A percentile compares a stretch with the other conserved stretches of the same genome.
Evolutionary conservation across 2,888 invertebrate genomes (phyloP).

Genomic region (Platycheirus albimanus): DNA sequence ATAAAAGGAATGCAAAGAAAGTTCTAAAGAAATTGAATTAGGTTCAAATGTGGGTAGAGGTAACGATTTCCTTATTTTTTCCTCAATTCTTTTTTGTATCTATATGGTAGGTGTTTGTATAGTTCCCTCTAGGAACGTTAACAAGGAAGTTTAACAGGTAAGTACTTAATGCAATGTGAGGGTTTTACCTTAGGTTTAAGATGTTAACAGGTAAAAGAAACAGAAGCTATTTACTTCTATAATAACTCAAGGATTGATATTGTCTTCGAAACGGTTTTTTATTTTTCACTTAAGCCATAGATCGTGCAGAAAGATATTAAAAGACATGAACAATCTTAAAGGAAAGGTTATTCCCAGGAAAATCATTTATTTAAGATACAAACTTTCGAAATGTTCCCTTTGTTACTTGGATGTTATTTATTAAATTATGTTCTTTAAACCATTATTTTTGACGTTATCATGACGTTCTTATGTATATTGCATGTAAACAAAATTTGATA

Average conservation of each 20-base stretch:
- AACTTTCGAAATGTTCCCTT: too few species aligned
- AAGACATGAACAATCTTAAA: too few species aligned
- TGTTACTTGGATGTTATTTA: too few species aligned
- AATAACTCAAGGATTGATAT: not conserved
- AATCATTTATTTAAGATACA: too few species aligned
- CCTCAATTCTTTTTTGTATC: not conserved
- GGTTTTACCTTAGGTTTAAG: not conserved
- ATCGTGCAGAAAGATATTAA: too few species aligned
- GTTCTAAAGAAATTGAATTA: slow-evolving; percentile 73
- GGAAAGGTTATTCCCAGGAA: too few species aligned
- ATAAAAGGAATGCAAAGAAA: slow-evolving; percentile 46
- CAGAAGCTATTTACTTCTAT: slow-evolving; percentile 13
- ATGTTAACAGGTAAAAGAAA: not conserved
- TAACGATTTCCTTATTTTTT: slow-evolving; percentile 16
- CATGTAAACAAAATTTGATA: too few species aligned
- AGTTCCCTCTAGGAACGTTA: slow-evolving; percentile 24
- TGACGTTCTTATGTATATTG: too few species aligned
- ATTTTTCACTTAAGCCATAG: not conserved
- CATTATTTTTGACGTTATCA: too few species aligned
- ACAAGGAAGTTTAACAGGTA: slow-evolving; percentile 53
- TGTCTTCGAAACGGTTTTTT: not conserved
- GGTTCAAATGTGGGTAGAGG: slow-evolving; percentile 45
- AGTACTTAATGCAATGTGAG: slow-evolving; percentile 34
- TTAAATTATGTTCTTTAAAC: too few species aligned
- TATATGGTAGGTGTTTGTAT: not conserved